These are phyloP conservation scores for Andrena flavipes DNA, from an alignment of 2,888 invertebrate genomes.

Conservation along the genomic window DNA sequence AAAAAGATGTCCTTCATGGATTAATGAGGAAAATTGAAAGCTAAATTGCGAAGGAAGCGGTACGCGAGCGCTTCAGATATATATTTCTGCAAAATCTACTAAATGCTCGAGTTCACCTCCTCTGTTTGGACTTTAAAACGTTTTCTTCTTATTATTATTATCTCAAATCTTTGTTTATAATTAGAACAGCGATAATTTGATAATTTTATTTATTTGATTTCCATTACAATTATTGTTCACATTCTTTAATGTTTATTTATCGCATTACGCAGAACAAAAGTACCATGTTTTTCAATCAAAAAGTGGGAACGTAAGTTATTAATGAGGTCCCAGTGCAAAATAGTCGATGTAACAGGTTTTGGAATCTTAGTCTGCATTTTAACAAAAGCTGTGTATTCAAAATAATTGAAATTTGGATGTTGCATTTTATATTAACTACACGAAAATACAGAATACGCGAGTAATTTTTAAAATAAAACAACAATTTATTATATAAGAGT, in stretches of 20 bases:
- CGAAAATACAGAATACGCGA: background rate
- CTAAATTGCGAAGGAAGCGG: background rate
- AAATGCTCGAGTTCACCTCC: too few species aligned
- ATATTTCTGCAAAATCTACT: background rate
- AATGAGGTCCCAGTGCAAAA: conserved; percentile 42
- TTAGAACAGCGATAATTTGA: background rate
- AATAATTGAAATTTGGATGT: background rate
- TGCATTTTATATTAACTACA: too few species aligned
- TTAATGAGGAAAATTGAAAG: conserved; percentile 12
- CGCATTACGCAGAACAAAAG: conserved; percentile 11
- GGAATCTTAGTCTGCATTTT: conserved; percentile 4
- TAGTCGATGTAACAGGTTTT: conserved; percentile 56
- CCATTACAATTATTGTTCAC: background rate
- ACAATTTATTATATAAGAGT: background rate
- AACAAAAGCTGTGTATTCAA: background rate
- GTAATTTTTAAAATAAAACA: background rate
- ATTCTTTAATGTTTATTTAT: background rate
- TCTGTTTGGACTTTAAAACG: too few species aligned
- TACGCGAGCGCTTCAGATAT: background rate
- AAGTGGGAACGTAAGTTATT: conserved; percentile 48
- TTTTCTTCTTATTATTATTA: background rate
- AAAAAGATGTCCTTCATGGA: conserved; percentile 33
- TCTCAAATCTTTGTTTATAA: background rate
- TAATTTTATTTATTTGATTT: background rate
- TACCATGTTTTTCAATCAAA: conserved; percentile 4